A percentile compares a stretch with the other conserved stretches of the same genome.
Evolutionary conservation across 2,113 vertebrate species (phyloP).

Genomic region (Seriola quinqueradiata): DNA sequence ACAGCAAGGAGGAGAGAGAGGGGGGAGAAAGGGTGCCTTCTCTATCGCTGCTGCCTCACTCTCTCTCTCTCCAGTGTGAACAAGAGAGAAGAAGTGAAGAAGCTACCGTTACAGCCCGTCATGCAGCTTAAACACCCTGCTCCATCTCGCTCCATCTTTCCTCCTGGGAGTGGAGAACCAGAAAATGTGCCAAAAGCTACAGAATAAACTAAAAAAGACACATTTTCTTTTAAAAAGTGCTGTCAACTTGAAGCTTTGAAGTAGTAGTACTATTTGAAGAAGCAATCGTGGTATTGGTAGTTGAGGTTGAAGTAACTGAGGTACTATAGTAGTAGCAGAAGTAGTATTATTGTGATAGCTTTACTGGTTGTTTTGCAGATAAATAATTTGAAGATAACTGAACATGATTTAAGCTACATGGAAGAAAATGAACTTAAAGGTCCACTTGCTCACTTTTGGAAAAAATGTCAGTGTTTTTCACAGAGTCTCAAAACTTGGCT

Average conservation of each 20-base stretch:
- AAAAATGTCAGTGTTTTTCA: too few species aligned
- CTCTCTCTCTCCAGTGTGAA: conserved; percentile 48
- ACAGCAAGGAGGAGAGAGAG: conserved; percentile 45
- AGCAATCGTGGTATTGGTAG: not conserved
- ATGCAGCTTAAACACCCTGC: conserved; percentile 76
- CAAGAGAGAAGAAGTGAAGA: conserved; percentile 86
- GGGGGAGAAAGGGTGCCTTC: conserved; percentile 73
- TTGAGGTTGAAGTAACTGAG: not conserved
- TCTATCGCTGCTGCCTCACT: conserved; percentile 41
- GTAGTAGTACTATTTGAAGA: conserved; percentile 2
- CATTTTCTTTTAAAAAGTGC: conserved; percentile 32
- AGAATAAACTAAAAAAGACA: conserved; percentile 80
- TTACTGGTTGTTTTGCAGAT: too few species aligned
- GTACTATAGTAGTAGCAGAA: not conserved
- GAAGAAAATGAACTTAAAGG: too few species aligned
- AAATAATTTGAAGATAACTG: too few species aligned
- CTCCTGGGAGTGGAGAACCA: conserved; percentile 73
- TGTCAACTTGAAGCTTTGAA: conserved; percentile 22
- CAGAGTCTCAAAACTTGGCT: too few species aligned
- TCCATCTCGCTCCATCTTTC: conserved; percentile 75
- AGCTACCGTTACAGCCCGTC: conserved; percentile 92
- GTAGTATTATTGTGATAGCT: not conserved
- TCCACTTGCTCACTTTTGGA: too few species aligned
- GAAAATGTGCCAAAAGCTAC: conserved; percentile 89
- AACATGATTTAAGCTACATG: too few species aligned